Percentiles rank a stretch among this genome's conserved stretches.
phyloP scores from a whole-genome alignment of 2,888 invertebrate genomes.

The Synergus umbraculus region DNA sequence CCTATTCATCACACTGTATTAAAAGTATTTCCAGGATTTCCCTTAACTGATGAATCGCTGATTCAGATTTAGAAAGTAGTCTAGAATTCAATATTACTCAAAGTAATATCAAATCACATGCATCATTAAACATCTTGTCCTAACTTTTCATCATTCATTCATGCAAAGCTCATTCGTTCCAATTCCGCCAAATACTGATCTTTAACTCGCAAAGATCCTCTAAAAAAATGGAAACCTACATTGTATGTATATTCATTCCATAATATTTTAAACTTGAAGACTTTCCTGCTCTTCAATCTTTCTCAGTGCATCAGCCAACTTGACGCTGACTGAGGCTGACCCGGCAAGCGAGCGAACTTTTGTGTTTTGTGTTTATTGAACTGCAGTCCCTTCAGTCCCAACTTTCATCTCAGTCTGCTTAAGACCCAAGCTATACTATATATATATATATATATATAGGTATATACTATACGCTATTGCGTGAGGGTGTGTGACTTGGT shows the following conservation, averaged over 20 bases:
- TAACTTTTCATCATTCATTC: not conserved
- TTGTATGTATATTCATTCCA: not conserved
- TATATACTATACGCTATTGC: constrained; percentile 10
- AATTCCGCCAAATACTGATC: not conserved
- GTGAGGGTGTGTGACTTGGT: constrained; percentile 5
- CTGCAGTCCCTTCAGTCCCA: constrained; percentile 33
- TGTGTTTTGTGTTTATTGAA: constrained; percentile 3
- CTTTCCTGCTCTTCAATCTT: constrained; percentile 14
- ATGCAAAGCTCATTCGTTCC: not conserved
- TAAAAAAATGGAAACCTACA: not conserved
- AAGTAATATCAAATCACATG: too few relatives aligned
- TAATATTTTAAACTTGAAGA: not conserved
- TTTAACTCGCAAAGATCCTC: not conserved
- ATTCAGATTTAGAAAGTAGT: not conserved
- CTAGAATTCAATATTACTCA: not conserved
- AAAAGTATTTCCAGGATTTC: not conserved
- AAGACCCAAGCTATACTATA: not conserved
- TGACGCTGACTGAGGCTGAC: not conserved
- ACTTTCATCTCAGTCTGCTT: constrained; percentile 8
- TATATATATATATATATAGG: not conserved
- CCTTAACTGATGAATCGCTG: too few relatives aligned
- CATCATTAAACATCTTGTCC: too few relatives aligned
- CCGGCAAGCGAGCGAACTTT: not conserved
- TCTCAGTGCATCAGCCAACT: constrained; percentile 12
- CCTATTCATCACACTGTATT: not conserved